Base-by-base conservation (phyloP, 2,888 invertebrate genomes). In the Galerucella pusilla region DNA sequence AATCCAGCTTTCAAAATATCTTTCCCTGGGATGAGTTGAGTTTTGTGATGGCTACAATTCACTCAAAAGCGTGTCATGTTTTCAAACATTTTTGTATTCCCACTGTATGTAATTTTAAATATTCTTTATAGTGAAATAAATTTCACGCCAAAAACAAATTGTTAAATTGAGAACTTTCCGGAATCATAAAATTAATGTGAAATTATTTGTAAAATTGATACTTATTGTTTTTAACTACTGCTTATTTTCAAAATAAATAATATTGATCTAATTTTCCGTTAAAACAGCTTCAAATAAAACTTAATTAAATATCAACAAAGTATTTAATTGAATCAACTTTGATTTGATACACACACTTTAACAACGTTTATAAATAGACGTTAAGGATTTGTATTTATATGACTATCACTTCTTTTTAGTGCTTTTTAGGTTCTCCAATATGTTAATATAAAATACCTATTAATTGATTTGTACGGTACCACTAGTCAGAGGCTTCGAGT, bases 261-360 rank as follows among this genome's bases (percentile, higher is more conserved):
- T 20, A 20, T 57, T 20, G 57, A 10, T 57, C 57, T 16, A 57
- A 57, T 57, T 57, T 57, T 57, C 57, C 57, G 20, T 57, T 57
- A 20, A 20, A 57, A 57, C 57, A 9, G 20, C 20, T 57, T 16
- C 57, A 57, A 57, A 16, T 57, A 20, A 57, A 16, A 57, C 10
- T 57, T 16, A 57, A 7, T 57, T 2, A 57, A 57, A 57, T 16
- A 57, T 57, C 57, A 57, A 57, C 57, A 57, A 57, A 57, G 57
- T 16, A 2, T 20, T 20, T 20, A 4, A 57, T 35, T 35, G 35
- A 35, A 52, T 52, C 52, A n/a, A 14, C 52, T 52, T 52, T 6
- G 14, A 49, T 5, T 12, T 49, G 14, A 52, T 52, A 14, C 2
- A 20, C 20, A 57, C 16, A 16, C 2, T 16, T 57, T 57, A 10